Evolutionary conservation across 2,888 invertebrate genomes (phyloP), one percentile per base, ranked within the genome.

Genomic region (Drosophila phalerata): DNA sequence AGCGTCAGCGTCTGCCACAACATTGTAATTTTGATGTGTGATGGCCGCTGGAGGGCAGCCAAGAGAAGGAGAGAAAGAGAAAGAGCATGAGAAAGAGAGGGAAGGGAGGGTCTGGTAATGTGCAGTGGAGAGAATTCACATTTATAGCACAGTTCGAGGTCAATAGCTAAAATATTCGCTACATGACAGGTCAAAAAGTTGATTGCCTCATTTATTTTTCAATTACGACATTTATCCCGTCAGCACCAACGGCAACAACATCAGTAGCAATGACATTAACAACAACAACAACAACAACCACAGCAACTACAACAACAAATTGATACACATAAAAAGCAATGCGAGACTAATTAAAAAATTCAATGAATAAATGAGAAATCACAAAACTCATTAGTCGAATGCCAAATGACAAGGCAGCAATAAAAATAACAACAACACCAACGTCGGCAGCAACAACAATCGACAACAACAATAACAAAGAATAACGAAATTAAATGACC

Each of bases 141-240:
- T 15, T 32, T 43, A 40, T 34, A 11, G 52, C 30, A 48, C 57
- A 56, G 69, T 52, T 56, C 71, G 77, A 69, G 82, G 76, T 89
- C 87, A 87, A 89, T 87, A 81, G 85, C 89, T 87, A 81, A 84
- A 85, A 87, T 89, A 88, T 88, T 84, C 76, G 85, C 87, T 82
- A 89, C 88, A 81, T 84, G 84, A 84, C 84, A 85, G 84, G 89
- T 85, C 84, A 74, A 82, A 79, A 87, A 87, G 84, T 89, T 85
- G 84, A 85, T 84, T 84, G 84, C 84, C 87, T 84, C 84, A 84
- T 84, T 84, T 84, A 84, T 87, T 89, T 84, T 84, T 84, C 85
- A 87, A 85, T 89, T 89, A 85, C 89, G 85, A 84, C 85, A 89
- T 81, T 88, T 89, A 85, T 87, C 68, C 60, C 78, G 77, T 68